Evolutionary conservation across 2,888 invertebrate genomes (phyloP).

Genomic region (Julus scanicus): DNA sequence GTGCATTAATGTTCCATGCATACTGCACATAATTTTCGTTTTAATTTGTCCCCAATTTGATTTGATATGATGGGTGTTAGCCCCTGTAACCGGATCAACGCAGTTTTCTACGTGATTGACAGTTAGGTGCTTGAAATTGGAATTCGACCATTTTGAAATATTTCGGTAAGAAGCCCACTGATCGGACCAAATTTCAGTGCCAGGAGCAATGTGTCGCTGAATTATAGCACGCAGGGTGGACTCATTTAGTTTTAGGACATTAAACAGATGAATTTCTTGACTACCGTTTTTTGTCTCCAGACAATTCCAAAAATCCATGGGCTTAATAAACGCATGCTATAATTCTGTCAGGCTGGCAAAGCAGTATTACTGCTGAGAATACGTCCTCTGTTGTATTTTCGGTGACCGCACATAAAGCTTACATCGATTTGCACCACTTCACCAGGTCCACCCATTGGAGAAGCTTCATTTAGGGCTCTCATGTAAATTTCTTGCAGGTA

Average conservation of each 20-base stretch:
- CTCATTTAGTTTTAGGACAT: constrained; percentile 32
- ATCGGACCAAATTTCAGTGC: constrained; percentile 50
- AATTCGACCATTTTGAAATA: constrained; percentile 30
- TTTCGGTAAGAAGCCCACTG: constrained; percentile 34
- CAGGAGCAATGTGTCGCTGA: constrained; percentile 36
- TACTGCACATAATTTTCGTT: constrained; percentile 34
- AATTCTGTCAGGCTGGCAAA: constrained; percentile 1
- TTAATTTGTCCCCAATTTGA: constrained; percentile 61
- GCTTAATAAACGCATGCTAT: constrained; percentile 9
- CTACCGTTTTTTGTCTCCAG: background rate
- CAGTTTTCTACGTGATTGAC: constrained; percentile 60
- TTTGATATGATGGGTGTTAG: constrained; percentile 58
- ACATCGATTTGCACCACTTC: constrained; percentile 46
- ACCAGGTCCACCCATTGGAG: constrained; percentile 49
- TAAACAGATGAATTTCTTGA: constrained; percentile 46
- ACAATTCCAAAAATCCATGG: constrained; percentile 48
- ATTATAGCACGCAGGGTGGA: constrained; percentile 47
- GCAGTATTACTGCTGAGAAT: background rate
- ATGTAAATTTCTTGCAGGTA: constrained; percentile 25
- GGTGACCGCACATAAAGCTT: constrained; percentile 24
- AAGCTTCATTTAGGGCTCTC: constrained; percentile 29
- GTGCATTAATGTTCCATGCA: constrained; percentile 1
- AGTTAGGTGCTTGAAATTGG: constrained; percentile 53
- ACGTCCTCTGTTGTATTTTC: constrained; percentile 50
- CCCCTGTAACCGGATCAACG: constrained; percentile 59